Conservation (phyloP, 1,140 invertebrate genomes). For the Oscheius sp. region DNA sequence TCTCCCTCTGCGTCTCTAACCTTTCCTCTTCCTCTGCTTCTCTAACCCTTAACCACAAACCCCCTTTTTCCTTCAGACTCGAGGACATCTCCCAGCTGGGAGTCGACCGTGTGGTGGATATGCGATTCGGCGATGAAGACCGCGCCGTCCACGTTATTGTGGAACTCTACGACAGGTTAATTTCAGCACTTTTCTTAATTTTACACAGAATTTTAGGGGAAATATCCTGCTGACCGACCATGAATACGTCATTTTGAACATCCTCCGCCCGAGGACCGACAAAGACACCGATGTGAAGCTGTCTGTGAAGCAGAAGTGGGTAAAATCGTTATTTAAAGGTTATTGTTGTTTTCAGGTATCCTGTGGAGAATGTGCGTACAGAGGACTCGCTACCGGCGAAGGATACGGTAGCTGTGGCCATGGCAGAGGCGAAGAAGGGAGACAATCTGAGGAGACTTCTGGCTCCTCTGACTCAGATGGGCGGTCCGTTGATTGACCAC, state of each 20-base stretch:
- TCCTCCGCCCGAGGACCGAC: conserved; percentile 86
- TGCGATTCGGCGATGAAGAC: conserved; percentile 89
- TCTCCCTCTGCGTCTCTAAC: neutral
- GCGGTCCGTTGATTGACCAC: conserved; percentile 85
- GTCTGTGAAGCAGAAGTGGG: conserved; percentile 86
- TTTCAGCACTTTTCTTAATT: neutral
- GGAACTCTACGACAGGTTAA: conserved; percentile 69
- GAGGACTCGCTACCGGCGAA: conserved; percentile 38
- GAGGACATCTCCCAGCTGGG: conserved; percentile 66
- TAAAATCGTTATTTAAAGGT: conserved; percentile 3
- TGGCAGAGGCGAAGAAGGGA: conserved; percentile 69
- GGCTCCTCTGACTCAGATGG: conserved; percentile 77
- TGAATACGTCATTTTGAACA: conserved; percentile 85
- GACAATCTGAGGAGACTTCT: conserved; percentile 81
- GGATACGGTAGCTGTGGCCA: conserved; percentile 46
- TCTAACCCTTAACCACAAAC: no score
- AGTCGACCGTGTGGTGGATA: conserved; percentile 80
- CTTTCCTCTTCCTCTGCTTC: neutral
- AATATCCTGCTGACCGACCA: conserved; percentile 92
- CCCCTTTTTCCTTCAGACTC: conserved; percentile 6
- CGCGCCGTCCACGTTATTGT: conserved; percentile 92
- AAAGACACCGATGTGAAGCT: conserved; percentile 83
- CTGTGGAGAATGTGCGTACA: conserved; percentile 51
- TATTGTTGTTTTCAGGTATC: conserved; percentile 46
- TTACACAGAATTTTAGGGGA: conserved; percentile 75